These are phyloP conservation scores for Drosophila pandora DNA, from an alignment of 1,140 invertebrate species.

Conservation along the genomic window DNA sequence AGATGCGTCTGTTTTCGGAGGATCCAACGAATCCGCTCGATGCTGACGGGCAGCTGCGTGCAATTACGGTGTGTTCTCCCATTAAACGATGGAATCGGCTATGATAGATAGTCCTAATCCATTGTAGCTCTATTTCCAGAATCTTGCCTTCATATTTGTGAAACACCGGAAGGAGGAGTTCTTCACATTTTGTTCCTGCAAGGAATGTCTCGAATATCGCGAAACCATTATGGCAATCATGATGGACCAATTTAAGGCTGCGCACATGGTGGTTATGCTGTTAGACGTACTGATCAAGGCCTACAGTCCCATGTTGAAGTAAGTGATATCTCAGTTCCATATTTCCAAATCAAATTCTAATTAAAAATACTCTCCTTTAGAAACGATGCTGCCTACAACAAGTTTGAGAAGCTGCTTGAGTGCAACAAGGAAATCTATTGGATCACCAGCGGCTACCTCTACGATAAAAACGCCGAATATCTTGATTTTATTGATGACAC, in stretches of 20 bases:
- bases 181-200: conserved; percentile 82
- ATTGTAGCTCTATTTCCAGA: conserved; percentile 76
- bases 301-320: conserved; percentile 81
- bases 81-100: background rate
- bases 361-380: conserved; percentile 24
- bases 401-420: conserved; percentile 81
- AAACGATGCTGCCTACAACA: conserved; percentile 81
- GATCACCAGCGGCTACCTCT: conserved; percentile 79
- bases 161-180: conserved; percentile 78
- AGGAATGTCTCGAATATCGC: conserved; percentile 82
- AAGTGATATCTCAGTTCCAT: conserved; percentile 9
- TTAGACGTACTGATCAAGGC: conserved; percentile 80
- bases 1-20: conserved; percentile 71
- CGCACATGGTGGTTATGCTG: conserved; percentile 81
- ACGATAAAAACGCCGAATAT: conserved; percentile 82
- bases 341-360: background rate
- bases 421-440: conserved; percentile 82
- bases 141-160: conserved; percentile 82
- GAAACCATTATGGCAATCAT: conserved; percentile 81
- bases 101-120: conserved; percentile 56
- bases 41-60: conserved; percentile 71
- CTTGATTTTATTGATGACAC: conserved; percentile 82
- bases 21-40: conserved; percentile 71
- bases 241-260: conserved; percentile 82
- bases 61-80: conserved; percentile 69